Percentiles rank a stretch among this genome's conserved stretches.
These are phyloP conservation scores for Cataglyphis hispanica DNA, from an alignment of 1,140 invertebrate genomes.

Conservation along the genomic window DNA sequence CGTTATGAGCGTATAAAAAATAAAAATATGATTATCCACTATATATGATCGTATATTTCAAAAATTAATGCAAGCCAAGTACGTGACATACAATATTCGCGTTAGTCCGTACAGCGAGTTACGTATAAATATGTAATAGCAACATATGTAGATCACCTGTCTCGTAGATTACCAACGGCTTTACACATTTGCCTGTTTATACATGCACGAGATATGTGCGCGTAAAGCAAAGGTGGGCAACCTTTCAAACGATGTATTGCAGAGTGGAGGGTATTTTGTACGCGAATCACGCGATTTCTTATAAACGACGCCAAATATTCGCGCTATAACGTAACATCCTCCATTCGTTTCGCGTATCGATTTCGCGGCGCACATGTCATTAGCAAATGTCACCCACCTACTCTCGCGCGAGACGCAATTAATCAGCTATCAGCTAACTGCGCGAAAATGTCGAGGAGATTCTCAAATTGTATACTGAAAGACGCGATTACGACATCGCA, in stretches of 20 bases:
- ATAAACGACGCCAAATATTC: background rate
- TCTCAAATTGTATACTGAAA: background rate
- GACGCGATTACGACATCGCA: conserved; percentile 1
- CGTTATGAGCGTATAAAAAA: too few relatives aligned
- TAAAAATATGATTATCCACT: too few relatives aligned
- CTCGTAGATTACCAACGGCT: background rate
- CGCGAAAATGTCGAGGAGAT: background rate
- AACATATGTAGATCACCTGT: background rate
- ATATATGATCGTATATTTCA: too few relatives aligned
- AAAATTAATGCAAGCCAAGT: background rate
- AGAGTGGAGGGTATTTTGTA: background rate
- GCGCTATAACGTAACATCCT: background rate
- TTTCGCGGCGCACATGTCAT: background rate
- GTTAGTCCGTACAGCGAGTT: background rate
- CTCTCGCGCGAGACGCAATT: conserved; percentile 1
- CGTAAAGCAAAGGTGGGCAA: conserved; percentile 21
- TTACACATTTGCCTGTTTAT: background rate
- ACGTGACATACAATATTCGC: background rate
- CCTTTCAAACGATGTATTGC: background rate
- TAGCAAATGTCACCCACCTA: background rate
- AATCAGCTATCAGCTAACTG: background rate
- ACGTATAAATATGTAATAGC: background rate
- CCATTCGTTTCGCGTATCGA: background rate
- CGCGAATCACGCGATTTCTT: background rate
- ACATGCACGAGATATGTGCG: too few relatives aligned